Conservation (phyloP, 2,888 invertebrate genomes). For the Agrochola lota region DNA sequence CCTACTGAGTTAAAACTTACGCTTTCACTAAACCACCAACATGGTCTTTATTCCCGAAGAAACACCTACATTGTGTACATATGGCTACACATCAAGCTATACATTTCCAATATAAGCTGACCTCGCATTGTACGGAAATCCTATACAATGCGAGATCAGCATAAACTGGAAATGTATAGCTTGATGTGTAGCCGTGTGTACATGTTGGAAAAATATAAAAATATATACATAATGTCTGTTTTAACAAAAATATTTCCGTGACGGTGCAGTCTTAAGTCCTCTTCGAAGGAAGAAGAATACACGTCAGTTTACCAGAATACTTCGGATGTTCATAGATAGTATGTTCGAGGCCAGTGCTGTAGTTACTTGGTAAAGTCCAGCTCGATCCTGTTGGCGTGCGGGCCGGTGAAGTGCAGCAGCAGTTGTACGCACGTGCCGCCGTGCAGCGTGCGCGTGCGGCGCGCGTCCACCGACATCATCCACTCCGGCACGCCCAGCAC, state of each 20-base stretch:
- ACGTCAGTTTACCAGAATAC: neutral
- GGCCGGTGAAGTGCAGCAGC: constrained; percentile 96
- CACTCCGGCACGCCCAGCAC: constrained; percentile 97
- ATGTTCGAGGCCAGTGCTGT: neutral
- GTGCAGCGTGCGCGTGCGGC: constrained; percentile 94
- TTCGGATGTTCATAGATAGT: neutral
- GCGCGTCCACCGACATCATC: constrained; percentile 96
- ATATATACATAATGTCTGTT: neutral
- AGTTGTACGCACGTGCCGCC: constrained; percentile 95
- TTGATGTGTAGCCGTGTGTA: too few species aligned
- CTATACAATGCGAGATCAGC: too few species aligned
- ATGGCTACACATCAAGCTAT: too few species aligned
- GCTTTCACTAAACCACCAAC: too few species aligned
- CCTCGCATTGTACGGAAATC: too few species aligned
- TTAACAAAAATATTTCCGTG: neutral
- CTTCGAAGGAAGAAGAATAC: neutral
- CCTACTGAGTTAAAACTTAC: too few species aligned
- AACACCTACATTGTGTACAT: neutral
- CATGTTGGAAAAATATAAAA: neutral
- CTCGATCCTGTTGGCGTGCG: constrained; percentile 94
- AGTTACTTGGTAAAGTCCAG: constrained; percentile 92
- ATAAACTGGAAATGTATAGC: too few species aligned
- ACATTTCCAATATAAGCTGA: too few species aligned
- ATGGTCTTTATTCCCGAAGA: neutral
- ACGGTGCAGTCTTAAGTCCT: neutral